These are phyloP conservation scores for Bembecia ichneumoniformis DNA, from an alignment of 2,888 invertebrate genomes.

Conservation along the genomic window DNA sequence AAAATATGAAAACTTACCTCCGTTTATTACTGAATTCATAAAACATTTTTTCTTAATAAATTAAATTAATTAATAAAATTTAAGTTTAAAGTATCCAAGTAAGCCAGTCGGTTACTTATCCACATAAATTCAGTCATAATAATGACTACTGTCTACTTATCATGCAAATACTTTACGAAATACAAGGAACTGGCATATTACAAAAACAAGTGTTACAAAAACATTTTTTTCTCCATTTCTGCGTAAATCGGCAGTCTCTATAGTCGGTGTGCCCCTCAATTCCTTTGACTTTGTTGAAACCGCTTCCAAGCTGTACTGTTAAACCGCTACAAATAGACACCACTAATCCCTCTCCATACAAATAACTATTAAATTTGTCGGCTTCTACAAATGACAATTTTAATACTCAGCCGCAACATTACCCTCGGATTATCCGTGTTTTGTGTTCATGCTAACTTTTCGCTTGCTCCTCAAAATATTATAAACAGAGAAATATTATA, in stretches of 20 bases:
- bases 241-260: constrained; percentile 42
- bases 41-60: too few species aligned
- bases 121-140: too few species aligned
- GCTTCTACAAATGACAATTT: constrained; percentile 56
- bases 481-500: neutral
- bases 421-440: constrained; percentile 53
- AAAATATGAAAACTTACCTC: too few species aligned
- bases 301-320: constrained; percentile 25
- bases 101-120: too few species aligned
- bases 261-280: constrained; percentile 24
- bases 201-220: too few species aligned
- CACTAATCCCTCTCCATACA: constrained; percentile 56
- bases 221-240: constrained; percentile 34
- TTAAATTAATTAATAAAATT: too few species aligned
- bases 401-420: constrained; percentile 53
- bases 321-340: constrained; percentile 47
- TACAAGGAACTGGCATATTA: neutral
- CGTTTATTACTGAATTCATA: too few species aligned
- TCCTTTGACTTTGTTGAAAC: constrained; percentile 25
- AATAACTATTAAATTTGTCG: constrained; percentile 51
- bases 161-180: neutral
- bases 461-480: neutral
- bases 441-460: constrained; percentile 49
- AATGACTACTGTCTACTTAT: neutral
- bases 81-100: too few species aligned